Base-by-base conservation (phyloP, 1,140 invertebrate genomes). In the Bilobella aurantiaca region DNA sequence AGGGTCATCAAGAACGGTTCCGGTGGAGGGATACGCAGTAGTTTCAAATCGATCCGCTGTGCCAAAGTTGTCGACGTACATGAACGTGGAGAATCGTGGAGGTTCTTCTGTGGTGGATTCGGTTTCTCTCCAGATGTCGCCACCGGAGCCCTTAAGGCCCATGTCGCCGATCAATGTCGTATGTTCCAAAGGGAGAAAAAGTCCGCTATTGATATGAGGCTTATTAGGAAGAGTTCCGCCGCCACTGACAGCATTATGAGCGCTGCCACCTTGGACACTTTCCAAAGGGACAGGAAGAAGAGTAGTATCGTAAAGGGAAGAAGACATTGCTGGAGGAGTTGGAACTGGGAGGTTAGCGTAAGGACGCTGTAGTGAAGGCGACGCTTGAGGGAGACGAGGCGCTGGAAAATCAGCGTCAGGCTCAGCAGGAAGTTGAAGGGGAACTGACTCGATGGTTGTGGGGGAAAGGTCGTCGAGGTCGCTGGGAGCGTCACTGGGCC, bases 241-340 rank as follows among this genome's bases (percentile, higher is more conserved):
- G 68, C 12, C 1, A 65, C 65, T 25, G 62, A 61, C 3, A 67
- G 46, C 31, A 73, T 42, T 3, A 73, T 58, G 58, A 73, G 58
- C 57, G 65, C 66, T 65, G 71, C 63, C 59, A 70, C 64, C 64
- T 68, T 68, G 62, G 71, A 73, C 60, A 73, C 68, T 70, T 68
- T 73, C 71, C 71, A 73, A 25, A 73, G 68, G 21, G 66, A 73
- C 21, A 73, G 71, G 69, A 73, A 73, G 64, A 70, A 73, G 27
- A 73, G 71, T 53, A 69, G 62, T 34, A 69, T 31, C 3, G 58
- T 62, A 29, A 67, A 46, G 30, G 71, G 71, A 42, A 73, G 71
- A 32, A 73, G 67, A 65, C 63, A 68, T 8, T 66, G 64, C 63
- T 73, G 71, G 14, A 67, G 37, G 57, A 73, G 37, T 18, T 70